phyloP scores from a whole-genome alignment of 2,797 vertebrate genomes.

The Telmatherina bonti region DNA sequence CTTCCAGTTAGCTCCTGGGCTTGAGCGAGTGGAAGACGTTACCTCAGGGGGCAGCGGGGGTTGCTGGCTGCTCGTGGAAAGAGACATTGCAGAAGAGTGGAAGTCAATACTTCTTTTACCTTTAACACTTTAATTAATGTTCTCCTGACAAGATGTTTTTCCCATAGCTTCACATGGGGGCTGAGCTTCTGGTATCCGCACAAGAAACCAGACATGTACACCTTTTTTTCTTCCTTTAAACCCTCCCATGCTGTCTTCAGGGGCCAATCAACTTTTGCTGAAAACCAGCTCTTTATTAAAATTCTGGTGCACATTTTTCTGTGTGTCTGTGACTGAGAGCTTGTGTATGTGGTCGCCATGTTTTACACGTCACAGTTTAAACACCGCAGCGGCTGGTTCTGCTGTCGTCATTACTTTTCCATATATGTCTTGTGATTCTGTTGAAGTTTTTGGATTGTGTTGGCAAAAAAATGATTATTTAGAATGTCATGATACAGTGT shows the following conservation, averaged over 20 bases:
- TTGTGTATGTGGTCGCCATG: slow-evolving; percentile 3
- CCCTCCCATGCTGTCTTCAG: slow-evolving; percentile 77
- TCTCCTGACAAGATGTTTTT: slow-evolving; percentile 86
- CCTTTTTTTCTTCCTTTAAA: slow-evolving; percentile 65
- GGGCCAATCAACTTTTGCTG: slow-evolving; percentile 87
- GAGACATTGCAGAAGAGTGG: slow-evolving; percentile 80
- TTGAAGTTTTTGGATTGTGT: slow-evolving; percentile 30
- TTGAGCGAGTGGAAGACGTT: slow-evolving; percentile 85
- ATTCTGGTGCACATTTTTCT: slow-evolving; percentile 75
- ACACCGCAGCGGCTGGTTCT: slow-evolving; percentile 53
- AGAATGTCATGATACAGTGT: too few species aligned
- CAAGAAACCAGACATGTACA: slow-evolving; percentile 82
- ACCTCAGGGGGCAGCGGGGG: slow-evolving; percentile 79
- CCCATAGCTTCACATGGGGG: slow-evolving; percentile 76
- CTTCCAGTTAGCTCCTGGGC: slow-evolving; percentile 90
- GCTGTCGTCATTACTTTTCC: slow-evolving; percentile 31
- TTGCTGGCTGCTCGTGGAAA: slow-evolving; percentile 70
- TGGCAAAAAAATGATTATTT: neutral
- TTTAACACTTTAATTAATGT: slow-evolving; percentile 98
- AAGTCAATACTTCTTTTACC: slow-evolving; percentile 93
- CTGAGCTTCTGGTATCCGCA: slow-evolving; percentile 82
- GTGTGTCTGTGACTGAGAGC: slow-evolving; percentile 57
- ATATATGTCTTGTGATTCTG: slow-evolving; percentile 47
- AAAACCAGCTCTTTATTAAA: slow-evolving; percentile 78
- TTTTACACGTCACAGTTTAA: slow-evolving; percentile 51